A percentile compares a stretch with the other conserved stretches of the same genome.
phyloP scores from a whole-genome alignment of 2,888 invertebrate species.

The Candidula unifasciata region DNA sequence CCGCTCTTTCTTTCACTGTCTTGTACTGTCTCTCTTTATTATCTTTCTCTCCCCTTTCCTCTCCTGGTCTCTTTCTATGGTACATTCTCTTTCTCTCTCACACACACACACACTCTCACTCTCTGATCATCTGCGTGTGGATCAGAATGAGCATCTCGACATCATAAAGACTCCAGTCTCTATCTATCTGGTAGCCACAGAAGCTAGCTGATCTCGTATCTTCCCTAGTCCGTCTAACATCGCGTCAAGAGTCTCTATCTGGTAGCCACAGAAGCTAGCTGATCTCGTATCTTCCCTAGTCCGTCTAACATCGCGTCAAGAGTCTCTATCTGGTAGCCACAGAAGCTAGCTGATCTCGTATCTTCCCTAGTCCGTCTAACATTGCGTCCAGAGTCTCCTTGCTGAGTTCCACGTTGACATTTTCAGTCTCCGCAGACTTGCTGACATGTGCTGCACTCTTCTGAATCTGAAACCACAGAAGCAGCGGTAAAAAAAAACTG shows the following conservation, averaged over 20 bases:
- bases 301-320: conserved; percentile 77
- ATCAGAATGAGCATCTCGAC: too few relatives aligned
- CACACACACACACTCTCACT: too few relatives aligned
- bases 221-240: conserved; percentile 77
- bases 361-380: conserved; percentile 76
- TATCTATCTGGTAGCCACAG: conserved; percentile 71
- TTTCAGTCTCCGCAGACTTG: conserved; percentile 44
- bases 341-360: conserved; percentile 75
- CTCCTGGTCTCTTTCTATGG: too few relatives aligned
- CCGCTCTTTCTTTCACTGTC: too few relatives aligned
- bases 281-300: conserved; percentile 76
- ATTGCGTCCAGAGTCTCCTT: conserved; percentile 77
- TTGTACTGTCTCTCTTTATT: too few relatives aligned
- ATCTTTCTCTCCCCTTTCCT: too few relatives aligned
- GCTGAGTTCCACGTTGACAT: conserved; percentile 75
- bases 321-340: conserved; percentile 68
- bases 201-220: conserved; percentile 76
- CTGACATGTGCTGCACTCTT: background rate
- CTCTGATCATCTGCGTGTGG: too few relatives aligned
- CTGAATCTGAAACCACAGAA: conserved; percentile 34
- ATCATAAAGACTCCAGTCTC: too few relatives aligned
- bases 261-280: conserved; percentile 74
- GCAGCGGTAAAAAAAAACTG: background rate
- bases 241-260: conserved; percentile 68
- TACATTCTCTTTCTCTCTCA: too few relatives aligned